phyloP scores from a whole-genome alignment of 2,797 vertebrate genomes.

The Sebastes matsubarae region DNA sequence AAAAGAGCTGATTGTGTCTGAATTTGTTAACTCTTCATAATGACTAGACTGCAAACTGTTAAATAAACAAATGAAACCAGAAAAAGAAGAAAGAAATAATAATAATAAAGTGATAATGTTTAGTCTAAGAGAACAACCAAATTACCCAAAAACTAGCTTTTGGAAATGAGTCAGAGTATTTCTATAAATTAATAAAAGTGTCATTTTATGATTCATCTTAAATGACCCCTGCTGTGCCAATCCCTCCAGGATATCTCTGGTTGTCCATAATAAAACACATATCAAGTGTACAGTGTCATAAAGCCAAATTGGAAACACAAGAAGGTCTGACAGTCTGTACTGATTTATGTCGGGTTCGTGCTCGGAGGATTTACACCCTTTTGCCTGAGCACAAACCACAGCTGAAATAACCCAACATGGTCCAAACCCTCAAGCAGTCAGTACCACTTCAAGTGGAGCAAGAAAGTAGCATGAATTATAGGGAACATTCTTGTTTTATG shows the following conservation, averaged over 20 bases:
- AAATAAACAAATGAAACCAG: neutral
- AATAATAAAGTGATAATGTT: neutral
- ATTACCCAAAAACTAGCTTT: neutral
- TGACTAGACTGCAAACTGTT: conserved; percentile 13
- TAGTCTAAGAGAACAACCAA: neutral
- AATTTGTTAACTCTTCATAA: conserved; percentile 22
- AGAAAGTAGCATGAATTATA: conserved; percentile 35
- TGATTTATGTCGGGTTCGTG: conserved; percentile 59
- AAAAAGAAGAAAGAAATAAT: no score
- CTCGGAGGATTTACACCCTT: conserved; percentile 68
- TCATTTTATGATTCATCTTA: conserved; percentile 19
- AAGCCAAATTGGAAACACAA: conserved; percentile 65
- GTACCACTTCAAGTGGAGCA: conserved; percentile 45
- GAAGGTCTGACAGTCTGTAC: conserved; percentile 45
- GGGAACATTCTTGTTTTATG: conserved; percentile 31
- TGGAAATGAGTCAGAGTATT: conserved; percentile 6
- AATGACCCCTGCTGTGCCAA: neutral
- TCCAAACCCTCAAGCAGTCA: conserved; percentile 65
- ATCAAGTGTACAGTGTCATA: conserved; percentile 37
- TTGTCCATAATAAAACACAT: conserved; percentile 30
- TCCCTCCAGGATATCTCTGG: neutral
- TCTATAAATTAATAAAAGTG: neutral
- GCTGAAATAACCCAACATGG: conserved; percentile 69
- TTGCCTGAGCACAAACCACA: conserved; percentile 69
- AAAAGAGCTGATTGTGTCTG: conserved; percentile 11